Base-by-base conservation (phyloP, 1,140 invertebrate genomes). In the Halictus rubicundus region DNA sequence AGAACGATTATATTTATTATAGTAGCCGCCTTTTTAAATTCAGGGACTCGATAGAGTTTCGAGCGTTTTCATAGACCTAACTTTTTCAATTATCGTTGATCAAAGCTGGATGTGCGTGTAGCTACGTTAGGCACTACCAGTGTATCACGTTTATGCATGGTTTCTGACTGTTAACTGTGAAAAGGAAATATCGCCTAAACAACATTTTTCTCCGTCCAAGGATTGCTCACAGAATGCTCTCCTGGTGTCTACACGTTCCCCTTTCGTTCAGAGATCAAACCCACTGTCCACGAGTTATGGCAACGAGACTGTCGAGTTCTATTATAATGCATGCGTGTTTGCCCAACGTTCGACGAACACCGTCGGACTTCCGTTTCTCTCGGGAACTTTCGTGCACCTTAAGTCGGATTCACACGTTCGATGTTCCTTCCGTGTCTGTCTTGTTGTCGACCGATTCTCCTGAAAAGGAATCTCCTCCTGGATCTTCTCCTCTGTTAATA, bases 91-190 rank as follows among this genome's bases (percentile, higher is more conserved):
- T 72, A 78, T 78, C 76, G 76, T 78, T 78, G 69, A 78, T 78
- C 76, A 78, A 78, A 78, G 76, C 60, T 78, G 76, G 76, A 78
- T 78, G 69, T 78, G 76, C 27, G 60, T 39, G 68, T 78, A 78
- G 42, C 32, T 32, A 46, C 49, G 1, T 69, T 77, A 49, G 21
- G 57, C 65, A 77, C 39, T 42, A 52, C 57, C 42, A 52, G 39
- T 37, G 21, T 57, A 57, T 25, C 52, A 49, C 19, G 37, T 46
- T 39, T 66, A n/a, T 32, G 70, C 63, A 80, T 74, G 78, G 42
- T 37, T 16, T 66, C 8, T 66, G 39, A 25, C 3, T 46, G 64
- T 46, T 57, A 25, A 42, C 21, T 23, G 63, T 65, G 37, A 42
- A 7, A 21, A 7, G 7, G 4, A 23, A 46, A n/a, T 21, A 12